Evolutionary conservation across 2,113 vertebrate species (phyloP), one percentile per base, ranked within the genome.

Genomic region (Pelmatolapia mariae): DNA sequence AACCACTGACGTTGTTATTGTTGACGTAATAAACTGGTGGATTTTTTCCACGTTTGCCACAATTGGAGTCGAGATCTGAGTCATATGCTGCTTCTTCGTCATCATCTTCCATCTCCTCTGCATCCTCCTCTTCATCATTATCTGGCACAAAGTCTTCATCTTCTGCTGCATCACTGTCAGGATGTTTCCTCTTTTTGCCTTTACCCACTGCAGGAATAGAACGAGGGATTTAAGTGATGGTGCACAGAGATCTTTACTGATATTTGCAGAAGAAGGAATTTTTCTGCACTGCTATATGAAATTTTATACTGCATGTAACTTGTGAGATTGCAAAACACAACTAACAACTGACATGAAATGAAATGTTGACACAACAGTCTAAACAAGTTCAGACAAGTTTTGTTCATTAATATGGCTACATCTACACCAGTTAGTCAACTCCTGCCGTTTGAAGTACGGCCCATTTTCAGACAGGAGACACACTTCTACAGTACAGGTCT

Each of bases 71-170:
- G 1, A n/a, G 53, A 29, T 92, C 91, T 1, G 56, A 85, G 7
- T 89, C 61, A 4, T 88, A 89, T 1, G 31, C 56, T 1, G 81
- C 93, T n/a, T 97, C 97, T 3, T 63, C 96, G 3, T 96, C 95
- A 0, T 93, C 96, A n/a, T 86, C 92, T 2, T 96, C 95, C 6
- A 95, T 85, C 10, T 86, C 85, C 13, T 98, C 97, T 16, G 89
- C 94, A 5, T 96, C 97, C 6, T 95, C 96, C 9, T 96, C 95
- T 0, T 93, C 97, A 54, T 81, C 88, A 4, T 47, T 88, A 12
- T 86, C 93, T 0, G 97, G 97, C 45, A 98, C 95, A 36, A 99
- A 99, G 88, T 99, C 98, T 1, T 96, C 95, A 1, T 99, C 98
- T 0, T 7, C 96, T 0, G 86, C 3, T 0, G 87, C 10, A 2